A percentile compares a stretch with the other conserved stretches of the same genome.
Conservation (phyloP, 1,140 invertebrate genomes). For the Sycobia sp. region DNA sequence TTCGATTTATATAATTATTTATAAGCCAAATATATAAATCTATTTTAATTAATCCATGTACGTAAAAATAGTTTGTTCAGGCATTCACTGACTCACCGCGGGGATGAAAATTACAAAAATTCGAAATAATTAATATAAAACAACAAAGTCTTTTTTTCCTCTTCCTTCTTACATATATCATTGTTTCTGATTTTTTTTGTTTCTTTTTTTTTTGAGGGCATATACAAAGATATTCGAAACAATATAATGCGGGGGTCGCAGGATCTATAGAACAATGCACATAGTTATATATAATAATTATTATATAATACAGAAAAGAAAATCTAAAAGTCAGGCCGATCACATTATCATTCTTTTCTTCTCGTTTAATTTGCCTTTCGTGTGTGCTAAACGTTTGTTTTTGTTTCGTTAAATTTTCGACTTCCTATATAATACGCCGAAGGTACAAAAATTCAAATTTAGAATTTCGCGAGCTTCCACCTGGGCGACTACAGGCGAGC, state of each 20-base stretch:
- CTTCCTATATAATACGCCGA: too few species aligned
- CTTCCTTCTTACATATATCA: slow-evolving; percentile 5
- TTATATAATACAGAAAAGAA: slow-evolving; percentile 25
- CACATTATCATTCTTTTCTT: slow-evolving; percentile 8
- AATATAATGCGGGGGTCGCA: slow-evolving; percentile 20
- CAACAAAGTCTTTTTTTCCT: slow-evolving; percentile 29
- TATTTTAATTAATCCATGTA: slow-evolving; percentile 33
- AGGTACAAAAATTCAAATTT: slow-evolving; percentile 26
- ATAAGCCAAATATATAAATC: slow-evolving; percentile 34
- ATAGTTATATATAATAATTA: slow-evolving; percentile 1
- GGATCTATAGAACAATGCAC: slow-evolving; percentile 24
- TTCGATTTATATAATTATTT: slow-evolving; percentile 22
- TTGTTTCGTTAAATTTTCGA: too few species aligned
- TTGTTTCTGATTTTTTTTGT: slow-evolving; percentile 6
- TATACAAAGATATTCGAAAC: slow-evolving; percentile 19
- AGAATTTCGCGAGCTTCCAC: slow-evolving; percentile 9
- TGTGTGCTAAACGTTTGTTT: slow-evolving; percentile 1
- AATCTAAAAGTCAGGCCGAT: slow-evolving; percentile 31
- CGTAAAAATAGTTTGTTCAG: slow-evolving; percentile 32
- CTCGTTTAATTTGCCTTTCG: background rate
- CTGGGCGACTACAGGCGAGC: too few species aligned
- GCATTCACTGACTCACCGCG: slow-evolving; percentile 24
- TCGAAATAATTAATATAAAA: slow-evolving; percentile 32
- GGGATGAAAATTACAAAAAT: slow-evolving; percentile 27
- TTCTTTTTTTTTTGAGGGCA: background rate